Evolutionary conservation across 2,797 vertebrate species (phyloP).

Genomic region (Anas georgica): DNA sequence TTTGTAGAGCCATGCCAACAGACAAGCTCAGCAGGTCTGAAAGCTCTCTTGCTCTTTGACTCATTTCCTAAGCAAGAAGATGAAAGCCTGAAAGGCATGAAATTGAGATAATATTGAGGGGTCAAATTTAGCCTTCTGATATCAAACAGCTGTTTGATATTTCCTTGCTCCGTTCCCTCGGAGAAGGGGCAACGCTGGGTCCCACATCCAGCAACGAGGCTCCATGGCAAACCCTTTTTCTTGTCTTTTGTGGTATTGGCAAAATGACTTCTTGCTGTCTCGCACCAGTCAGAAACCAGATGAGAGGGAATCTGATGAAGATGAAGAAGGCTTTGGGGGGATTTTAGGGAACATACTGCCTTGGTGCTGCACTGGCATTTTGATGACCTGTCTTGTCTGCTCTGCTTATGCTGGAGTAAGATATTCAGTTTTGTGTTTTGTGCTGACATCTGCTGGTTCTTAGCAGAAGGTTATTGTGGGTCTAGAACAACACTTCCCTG

Average conservation of each 20-base stretch:
- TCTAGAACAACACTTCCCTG: background rate
- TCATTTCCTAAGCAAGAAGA: background rate
- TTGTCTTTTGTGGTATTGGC: conserved; percentile 18
- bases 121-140: background rate
- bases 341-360: conserved; percentile 25
- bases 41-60: background rate
- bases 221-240: conserved; percentile 37
- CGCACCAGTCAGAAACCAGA: background rate
- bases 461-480: background rate
- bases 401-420: conserved; percentile 7
- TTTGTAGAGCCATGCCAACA: fast-evolving
- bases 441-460: background rate
- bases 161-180: fast-evolving
- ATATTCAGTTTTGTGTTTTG: background rate
- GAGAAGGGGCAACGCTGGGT: background rate
- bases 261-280: background rate
- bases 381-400: conserved; percentile 30
- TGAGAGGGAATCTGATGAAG: background rate
- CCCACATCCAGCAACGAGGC: background rate
- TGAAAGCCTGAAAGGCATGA: background rate
- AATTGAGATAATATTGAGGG: background rate
- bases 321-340: conserved; percentile 30
- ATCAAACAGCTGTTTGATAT: background rate
- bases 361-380: conserved; percentile 21
- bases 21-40: background rate